A percentile compares a stretch with the other conserved stretches of the same genome.
phyloP scores from a whole-genome alignment of 2,797 vertebrate genomes.

The Sphaeramia orbicularis region DNA sequence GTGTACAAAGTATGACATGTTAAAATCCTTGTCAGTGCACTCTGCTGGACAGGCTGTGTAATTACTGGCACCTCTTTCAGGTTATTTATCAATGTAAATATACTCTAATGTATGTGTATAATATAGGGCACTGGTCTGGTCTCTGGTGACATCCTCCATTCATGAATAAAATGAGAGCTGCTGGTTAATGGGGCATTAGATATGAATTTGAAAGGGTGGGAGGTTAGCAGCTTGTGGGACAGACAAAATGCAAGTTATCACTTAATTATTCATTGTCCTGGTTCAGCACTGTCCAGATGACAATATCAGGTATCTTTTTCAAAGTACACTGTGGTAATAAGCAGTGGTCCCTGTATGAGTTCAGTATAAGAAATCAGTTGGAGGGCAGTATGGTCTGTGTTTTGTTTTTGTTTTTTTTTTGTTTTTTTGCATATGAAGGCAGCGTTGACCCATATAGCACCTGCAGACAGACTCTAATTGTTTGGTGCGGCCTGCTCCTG shows the following conservation, averaged over 20 bases:
- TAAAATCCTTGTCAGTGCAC: constrained; percentile 15
- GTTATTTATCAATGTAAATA: neutral
- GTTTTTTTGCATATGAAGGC: neutral
- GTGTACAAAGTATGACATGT: neutral
- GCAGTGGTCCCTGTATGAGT: neutral
- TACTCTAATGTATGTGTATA: neutral
- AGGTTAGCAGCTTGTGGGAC: constrained; percentile 31
- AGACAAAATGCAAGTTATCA: constrained; percentile 33
- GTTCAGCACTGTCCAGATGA: constrained; percentile 6
- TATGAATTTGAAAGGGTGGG: constrained; percentile 13
- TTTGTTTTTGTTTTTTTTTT: neutral
- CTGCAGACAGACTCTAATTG: constrained; percentile 39
- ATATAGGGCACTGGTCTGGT: no score
- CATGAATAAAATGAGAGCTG: neutral
- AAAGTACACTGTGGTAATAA: constrained; percentile 14
- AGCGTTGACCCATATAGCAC: constrained; percentile 50
- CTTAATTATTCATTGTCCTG: constrained; percentile 34
- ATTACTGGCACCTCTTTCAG: neutral
- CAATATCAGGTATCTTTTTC: constrained; percentile 5
- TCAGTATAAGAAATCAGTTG: neutral
- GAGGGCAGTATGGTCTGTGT: neutral
- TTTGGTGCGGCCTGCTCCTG: constrained; percentile 7
- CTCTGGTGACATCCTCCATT: neutral
- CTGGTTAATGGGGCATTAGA: constrained; percentile 1
- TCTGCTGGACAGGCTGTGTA: constrained; percentile 21